Conservation (phyloP, 2,888 invertebrate species). For the Troglohyphantes excavatus region DNA sequence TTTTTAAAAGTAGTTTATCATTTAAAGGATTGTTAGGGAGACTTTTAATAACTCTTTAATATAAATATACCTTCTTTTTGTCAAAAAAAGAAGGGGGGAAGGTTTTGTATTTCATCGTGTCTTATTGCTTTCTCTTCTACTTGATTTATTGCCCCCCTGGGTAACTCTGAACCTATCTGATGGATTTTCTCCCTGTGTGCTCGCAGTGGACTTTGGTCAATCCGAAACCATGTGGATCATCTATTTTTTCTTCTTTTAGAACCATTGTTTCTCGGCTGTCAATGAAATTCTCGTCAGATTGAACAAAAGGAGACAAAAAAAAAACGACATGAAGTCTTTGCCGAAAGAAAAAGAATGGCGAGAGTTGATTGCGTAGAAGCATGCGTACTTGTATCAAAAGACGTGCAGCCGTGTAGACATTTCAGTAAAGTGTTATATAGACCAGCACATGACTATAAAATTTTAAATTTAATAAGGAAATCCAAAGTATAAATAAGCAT, state of each 20-base stretch:
- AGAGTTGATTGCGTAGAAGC: constrained; percentile 11
- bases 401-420: background rate
- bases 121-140: constrained; percentile 45
- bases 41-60: background rate
- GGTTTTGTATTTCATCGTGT: constrained; percentile 71
- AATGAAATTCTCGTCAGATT: constrained; percentile 62
- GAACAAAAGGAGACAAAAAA: background rate
- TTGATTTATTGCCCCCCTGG: constrained; percentile 64
- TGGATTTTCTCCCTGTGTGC: constrained; percentile 65
- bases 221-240: constrained; percentile 56
- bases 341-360: background rate
- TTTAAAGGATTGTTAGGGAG: no score
- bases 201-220: constrained; percentile 68
- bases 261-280: constrained; percentile 62
- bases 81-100: background rate
- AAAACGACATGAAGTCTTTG: constrained; percentile 28
- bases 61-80: background rate
- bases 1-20: no score
- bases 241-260: constrained; percentile 58
- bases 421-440: no score
- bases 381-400: background rate
- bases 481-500: no score
- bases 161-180: constrained; percentile 52
- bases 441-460: no score
- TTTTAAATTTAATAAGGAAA: no score